Conservation (phyloP, 2,113 vertebrate genomes). For the Leuciscus idus region DNA sequence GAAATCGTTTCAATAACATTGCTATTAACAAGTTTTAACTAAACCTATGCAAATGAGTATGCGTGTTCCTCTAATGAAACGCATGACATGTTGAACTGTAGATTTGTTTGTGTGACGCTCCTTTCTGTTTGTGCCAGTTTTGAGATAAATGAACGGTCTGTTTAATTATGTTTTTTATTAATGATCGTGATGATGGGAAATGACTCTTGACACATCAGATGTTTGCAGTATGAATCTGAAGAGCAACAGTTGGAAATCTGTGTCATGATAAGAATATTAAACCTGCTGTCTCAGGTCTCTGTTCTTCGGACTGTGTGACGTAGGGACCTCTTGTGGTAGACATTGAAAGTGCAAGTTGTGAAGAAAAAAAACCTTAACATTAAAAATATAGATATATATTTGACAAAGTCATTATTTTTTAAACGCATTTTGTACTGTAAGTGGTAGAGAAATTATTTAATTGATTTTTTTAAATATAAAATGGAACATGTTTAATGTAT, state of each 20-base stretch:
- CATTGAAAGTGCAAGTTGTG: not conserved
- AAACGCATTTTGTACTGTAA: not conserved
- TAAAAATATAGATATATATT: not conserved
- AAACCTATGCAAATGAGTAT: not conserved
- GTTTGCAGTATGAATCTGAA: conserved; percentile 22
- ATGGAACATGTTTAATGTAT: not conserved
- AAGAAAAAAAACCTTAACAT: not conserved
- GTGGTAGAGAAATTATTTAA: not conserved
- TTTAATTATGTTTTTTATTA: not conserved
- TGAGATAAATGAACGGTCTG: not conserved
- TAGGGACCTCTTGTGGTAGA: conserved; percentile 44
- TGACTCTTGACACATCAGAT: conserved; percentile 17
- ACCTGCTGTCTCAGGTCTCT: conserved; percentile 15
- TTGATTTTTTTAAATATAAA: not conserved
- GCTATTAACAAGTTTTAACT: not conserved
- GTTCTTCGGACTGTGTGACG: conserved; percentile 13
- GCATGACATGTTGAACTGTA: not conserved
- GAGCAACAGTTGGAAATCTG: conserved; percentile 48
- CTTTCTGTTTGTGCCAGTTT: not conserved
- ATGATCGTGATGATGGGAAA: conserved; percentile 20
- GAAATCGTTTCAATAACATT: not conserved
- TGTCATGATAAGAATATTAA: conserved; percentile 43
- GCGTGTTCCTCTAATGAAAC: not conserved
- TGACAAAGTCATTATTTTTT: not conserved
- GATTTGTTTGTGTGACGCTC: not conserved